Evolutionary conservation across 2,113 vertebrate genomes (phyloP), one percentile per base, ranked within the genome.

Genomic region (Telmatochromis bifrenatus): DNA sequence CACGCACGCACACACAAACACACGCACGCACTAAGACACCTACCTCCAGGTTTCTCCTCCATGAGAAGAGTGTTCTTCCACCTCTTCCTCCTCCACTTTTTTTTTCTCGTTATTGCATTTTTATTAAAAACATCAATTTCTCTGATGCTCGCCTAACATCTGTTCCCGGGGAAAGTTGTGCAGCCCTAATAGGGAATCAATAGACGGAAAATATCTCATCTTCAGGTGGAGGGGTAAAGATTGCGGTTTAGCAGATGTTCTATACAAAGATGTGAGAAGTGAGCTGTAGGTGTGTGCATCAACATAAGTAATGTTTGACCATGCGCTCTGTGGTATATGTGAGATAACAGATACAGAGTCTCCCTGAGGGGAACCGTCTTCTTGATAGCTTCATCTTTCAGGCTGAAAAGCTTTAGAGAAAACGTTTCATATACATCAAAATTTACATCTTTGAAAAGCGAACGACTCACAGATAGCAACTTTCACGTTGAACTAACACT

Each of bases 61-160:
- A 87, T 86, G 73, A 90, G 84, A 91, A 92, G 81, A 92, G 45
- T 86, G 80, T 94, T 92, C 90, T 53, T 81, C 84, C 47, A 79
- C 84, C 35, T 83, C 90, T 65, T 85, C 84, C 54, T 79, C 55
- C 68, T 62, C 83, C 42, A 65, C 81, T 68, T 68, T 68, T 60
- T 60, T 70, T 58, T 79, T 70, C 58, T 84, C 55, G 19, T 87
- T 86, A 88, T 92, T 94, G 81, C 84, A 47, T 88, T 95, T 95
- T 95, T 93, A 95, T 95, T 94, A 94, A 95, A 93, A 93, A 83
- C 89, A 93, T 94, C 94, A 93, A 90, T 92, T 87, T 88, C 81
- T 70, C 91, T 87, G 88, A 94, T 91, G 88, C 60, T 87, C 26
- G 12, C 51, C 82, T 91, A 88, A 95, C 94, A 95, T 95, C 91